Evolutionary conservation across 2,113 vertebrate species (phyloP).

Genomic region (Motacilla alba): DNA sequence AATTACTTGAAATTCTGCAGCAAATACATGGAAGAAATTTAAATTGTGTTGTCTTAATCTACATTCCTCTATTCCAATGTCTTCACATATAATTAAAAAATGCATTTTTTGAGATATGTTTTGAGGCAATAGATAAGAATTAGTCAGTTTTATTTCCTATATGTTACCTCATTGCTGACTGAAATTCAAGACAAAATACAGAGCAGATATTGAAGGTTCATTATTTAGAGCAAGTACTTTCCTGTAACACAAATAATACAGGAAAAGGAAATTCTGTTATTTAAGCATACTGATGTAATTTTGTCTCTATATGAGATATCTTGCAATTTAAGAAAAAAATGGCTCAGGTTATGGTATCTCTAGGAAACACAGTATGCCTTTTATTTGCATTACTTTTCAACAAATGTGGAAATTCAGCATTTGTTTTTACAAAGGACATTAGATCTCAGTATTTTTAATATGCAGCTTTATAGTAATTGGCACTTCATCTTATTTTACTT

Average conservation of each 20-base stretch:
- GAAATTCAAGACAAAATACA: background rate
- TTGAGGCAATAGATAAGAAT: background rate
- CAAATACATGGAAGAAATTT: background rate
- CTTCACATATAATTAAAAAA: background rate
- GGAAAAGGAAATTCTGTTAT: background rate
- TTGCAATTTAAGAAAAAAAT: background rate
- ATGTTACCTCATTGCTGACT: background rate
- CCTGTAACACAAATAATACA: background rate
- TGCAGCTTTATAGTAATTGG: background rate
- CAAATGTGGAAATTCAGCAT: background rate
- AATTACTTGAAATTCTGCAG: background rate
- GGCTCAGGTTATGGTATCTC: background rate
- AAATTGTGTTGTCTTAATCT: background rate
- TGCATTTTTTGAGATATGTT: background rate
- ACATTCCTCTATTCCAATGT: background rate
- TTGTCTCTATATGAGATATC: background rate
- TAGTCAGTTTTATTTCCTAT: background rate
- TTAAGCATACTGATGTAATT: background rate
- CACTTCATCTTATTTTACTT: background rate
- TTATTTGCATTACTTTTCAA: background rate
- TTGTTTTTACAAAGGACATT: background rate
- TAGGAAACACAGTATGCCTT: background rate
- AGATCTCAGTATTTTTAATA: background rate
- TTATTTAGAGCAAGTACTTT: background rate
- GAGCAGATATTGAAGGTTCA: background rate